Percentiles rank a stretch among this genome's conserved stretches.
Evolutionary conservation across 2,888 invertebrate genomes (phyloP).

Genomic region (Kryphioiulus occultus): DNA sequence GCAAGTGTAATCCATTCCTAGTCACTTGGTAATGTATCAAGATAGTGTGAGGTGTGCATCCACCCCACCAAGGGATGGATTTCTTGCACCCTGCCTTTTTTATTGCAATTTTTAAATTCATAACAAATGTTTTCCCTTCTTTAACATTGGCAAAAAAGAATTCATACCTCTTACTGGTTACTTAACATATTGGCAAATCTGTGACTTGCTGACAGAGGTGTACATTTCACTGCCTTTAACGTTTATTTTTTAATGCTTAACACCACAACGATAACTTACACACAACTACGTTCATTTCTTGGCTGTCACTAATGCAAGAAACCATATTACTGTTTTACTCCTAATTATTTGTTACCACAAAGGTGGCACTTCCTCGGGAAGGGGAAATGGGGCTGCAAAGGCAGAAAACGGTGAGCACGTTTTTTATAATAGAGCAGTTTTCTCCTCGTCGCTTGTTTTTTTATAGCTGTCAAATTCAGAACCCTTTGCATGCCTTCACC

Average conservation of each 20-base stretch:
- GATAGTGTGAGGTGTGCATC: constrained; percentile 41
- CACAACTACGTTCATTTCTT: not conserved
- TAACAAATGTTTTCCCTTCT: constrained; percentile 29
- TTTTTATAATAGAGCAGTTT: constrained; percentile 27
- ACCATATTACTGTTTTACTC: not conserved
- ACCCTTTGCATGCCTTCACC: constrained; percentile 13
- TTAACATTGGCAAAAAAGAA: constrained; percentile 17
- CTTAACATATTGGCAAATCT: constrained; percentile 43
- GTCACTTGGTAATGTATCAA: constrained; percentile 47
- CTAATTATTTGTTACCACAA: not conserved
- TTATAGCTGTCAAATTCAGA: constrained; percentile 14
- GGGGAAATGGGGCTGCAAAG: not conserved
- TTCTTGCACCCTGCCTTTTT: constrained; percentile 46
- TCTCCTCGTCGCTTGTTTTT: not conserved
- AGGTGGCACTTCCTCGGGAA: not conserved
- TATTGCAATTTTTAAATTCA: constrained; percentile 46
- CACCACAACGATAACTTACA: constrained; percentile 17
- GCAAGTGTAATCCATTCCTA: constrained; percentile 46
- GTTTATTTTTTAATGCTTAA: constrained; percentile 19
- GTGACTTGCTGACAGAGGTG: constrained; percentile 31
- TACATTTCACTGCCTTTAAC: constrained; percentile 37
- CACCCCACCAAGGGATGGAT: constrained; percentile 44
- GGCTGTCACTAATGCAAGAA: not conserved
- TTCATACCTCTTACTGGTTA: constrained; percentile 43
- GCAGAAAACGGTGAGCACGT: constrained; percentile 29